A percentile compares a stretch with the other conserved stretches of the same genome.
phyloP scores from a whole-genome alignment of 1,140 invertebrate genomes.

The Drosophila bocki region DNA sequence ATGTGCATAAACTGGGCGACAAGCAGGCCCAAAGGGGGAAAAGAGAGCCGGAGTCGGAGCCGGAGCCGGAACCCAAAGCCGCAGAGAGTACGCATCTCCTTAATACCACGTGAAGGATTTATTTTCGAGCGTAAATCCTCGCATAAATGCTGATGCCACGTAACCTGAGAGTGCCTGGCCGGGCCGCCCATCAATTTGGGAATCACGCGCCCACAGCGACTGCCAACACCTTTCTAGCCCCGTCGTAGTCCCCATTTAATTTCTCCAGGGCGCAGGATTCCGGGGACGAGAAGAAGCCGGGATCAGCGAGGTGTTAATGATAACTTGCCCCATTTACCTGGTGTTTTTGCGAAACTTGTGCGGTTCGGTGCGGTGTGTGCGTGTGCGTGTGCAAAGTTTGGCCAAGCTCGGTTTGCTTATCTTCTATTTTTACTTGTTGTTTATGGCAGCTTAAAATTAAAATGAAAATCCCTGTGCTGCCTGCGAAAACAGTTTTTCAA shows the following conservation, averaged over 20 bases:
- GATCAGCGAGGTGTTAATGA: conserved; percentile 73
- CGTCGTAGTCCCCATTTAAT: conserved; percentile 33
- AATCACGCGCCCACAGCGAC: conserved; percentile 37
- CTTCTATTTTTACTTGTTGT: conserved; percentile 21
- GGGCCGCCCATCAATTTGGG: conserved; percentile 55
- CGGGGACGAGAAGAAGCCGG: conserved; percentile 12
- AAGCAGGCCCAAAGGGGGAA: conserved; percentile 24
- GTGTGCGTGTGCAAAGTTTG: conserved; percentile 28
- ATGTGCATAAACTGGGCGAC: conserved; percentile 29
- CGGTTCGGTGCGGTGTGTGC: conserved; percentile 2
- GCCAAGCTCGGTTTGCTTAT: conserved; percentile 20
- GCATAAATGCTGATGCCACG: conserved; percentile 64
- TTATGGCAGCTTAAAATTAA: conserved; percentile 25
- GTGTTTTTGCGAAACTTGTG: conserved; percentile 34
- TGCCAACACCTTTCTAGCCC: conserved; percentile 53
- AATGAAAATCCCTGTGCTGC: conserved; percentile 11
- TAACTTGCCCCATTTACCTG: conserved; percentile 46
- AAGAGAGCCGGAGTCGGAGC: neutral
- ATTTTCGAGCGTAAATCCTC: conserved; percentile 64
- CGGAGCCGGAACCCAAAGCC: conserved; percentile 18
- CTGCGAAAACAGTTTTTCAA: conserved; percentile 45
- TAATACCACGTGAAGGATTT: conserved; percentile 56
- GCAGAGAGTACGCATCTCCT: conserved; percentile 29
- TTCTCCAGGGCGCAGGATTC: conserved; percentile 18
- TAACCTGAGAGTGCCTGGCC: conserved; percentile 37